Conservation (phyloP, 2,113 vertebrate genomes). For the Nicator chloris region DNA sequence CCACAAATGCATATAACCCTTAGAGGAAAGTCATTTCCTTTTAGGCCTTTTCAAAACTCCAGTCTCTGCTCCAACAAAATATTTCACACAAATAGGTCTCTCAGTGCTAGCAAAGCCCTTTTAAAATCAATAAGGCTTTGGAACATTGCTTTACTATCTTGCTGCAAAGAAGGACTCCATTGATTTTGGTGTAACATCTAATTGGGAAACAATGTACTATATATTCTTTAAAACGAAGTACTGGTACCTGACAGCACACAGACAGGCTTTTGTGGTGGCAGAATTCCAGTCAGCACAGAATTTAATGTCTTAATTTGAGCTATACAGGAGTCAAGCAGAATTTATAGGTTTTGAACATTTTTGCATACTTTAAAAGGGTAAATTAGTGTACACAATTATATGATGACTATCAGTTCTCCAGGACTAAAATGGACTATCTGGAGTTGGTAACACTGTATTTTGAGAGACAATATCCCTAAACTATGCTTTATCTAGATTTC, state of each 20-base stretch:
- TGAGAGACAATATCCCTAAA: not conserved
- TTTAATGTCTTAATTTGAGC: not conserved
- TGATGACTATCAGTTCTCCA: not conserved
- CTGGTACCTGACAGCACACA: not conserved
- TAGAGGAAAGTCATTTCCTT: not conserved
- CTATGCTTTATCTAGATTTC: not conserved
- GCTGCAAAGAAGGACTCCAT: not conserved
- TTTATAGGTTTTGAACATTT: not conserved
- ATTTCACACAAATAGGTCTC: not conserved
- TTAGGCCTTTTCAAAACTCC: not conserved
- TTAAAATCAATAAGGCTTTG: slow-evolving; percentile 19
- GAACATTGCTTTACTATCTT: not conserved
- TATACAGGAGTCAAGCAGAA: not conserved
- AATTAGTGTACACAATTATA: not conserved
- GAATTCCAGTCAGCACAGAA: not conserved
- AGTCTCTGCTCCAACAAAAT: not conserved
- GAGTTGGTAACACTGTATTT: not conserved
- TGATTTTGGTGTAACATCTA: slow-evolving; percentile 18
- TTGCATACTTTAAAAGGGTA: not conserved
- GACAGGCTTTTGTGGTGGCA: not conserved
- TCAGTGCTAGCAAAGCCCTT: not conserved
- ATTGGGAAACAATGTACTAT: not conserved
- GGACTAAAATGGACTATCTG: not conserved
- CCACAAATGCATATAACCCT: not conserved
- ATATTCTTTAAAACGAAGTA: slow-evolving; percentile 13